Conservation (phyloP, 2,797 vertebrate genomes). For the Melanotaenia nigrans region DNA sequence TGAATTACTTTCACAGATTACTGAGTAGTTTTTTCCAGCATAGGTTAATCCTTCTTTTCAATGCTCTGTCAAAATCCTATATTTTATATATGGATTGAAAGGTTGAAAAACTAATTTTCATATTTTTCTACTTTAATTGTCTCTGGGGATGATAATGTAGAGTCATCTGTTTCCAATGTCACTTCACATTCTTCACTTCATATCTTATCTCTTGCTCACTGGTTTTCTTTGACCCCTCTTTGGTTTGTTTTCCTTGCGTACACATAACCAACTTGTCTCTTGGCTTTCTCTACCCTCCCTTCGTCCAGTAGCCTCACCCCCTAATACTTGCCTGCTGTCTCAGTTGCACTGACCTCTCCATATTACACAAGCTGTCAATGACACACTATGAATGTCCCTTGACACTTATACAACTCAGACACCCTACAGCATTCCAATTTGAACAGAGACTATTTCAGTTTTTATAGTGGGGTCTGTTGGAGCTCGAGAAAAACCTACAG, state of each 20-base stretch:
- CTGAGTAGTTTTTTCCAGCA: not conserved
- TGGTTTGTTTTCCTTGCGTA: not conserved
- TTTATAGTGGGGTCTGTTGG: conserved; percentile 41
- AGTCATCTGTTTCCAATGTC: conserved; percentile 1
- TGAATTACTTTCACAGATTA: not conserved
- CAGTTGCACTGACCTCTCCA: conserved; percentile 65
- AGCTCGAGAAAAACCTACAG: conserved; percentile 45
- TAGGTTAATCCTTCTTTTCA: too few species aligned
- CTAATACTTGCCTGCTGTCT: conserved; percentile 40
- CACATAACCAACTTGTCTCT: not conserved
- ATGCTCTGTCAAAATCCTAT: too few species aligned
- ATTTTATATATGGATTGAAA: not conserved
- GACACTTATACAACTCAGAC: conserved; percentile 65
- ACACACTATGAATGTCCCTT: conserved; percentile 68
- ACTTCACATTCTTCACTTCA: conserved; percentile 8
- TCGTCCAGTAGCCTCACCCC: conserved; percentile 1
- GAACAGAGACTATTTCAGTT: conserved; percentile 69
- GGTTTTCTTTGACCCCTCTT: conserved; percentile 17
- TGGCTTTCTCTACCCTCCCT: conserved; percentile 38
- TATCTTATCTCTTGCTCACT: conserved; percentile 7
- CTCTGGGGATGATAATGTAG: not conserved
- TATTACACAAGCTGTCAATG: conserved; percentile 71
- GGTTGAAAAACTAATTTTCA: not conserved
- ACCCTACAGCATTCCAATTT: conserved; percentile 71
- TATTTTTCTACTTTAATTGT: conserved; percentile 6